These are phyloP conservation scores for Urocyon cinereoargenteus DNA, from an alignment of 2,797 vertebrate genomes.

Conservation along the genomic window DNA sequence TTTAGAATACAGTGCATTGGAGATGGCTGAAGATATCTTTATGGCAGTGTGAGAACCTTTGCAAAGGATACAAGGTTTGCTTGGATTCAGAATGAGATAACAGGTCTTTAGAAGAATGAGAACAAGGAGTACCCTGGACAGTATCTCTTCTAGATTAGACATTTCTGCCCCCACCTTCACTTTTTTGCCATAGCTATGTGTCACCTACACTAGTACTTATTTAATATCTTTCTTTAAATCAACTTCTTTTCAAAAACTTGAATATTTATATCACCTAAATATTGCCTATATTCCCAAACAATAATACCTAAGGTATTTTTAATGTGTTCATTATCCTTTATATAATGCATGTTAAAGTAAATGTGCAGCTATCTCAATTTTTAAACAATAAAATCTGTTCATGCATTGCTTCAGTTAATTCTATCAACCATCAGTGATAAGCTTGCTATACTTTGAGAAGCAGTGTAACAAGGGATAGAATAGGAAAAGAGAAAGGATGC, in stretches of 20 bases:
- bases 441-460: background rate
- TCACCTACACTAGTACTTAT: background rate
- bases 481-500: background rate
- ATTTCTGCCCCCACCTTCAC: background rate
- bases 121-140: background rate
- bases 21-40: background rate
- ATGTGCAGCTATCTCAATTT: background rate
- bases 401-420: background rate
- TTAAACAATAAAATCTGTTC: constrained; percentile 13
- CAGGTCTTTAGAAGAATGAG: background rate
- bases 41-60: background rate
- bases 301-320: background rate
- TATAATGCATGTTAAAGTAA: background rate
- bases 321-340: background rate
- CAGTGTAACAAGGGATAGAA: background rate
- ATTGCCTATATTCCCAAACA: background rate
- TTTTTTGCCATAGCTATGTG: background rate
- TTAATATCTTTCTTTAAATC: background rate
- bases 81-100: background rate
- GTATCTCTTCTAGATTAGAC: background rate
- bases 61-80: background rate
- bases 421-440: background rate
- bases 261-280: background rate
- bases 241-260: background rate
- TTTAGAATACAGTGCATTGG: background rate